Evolutionary conservation across 2,113 vertebrate genomes (phyloP), one percentile per base, ranked within the genome.

Genomic region (Cygnus buccinator): DNA sequence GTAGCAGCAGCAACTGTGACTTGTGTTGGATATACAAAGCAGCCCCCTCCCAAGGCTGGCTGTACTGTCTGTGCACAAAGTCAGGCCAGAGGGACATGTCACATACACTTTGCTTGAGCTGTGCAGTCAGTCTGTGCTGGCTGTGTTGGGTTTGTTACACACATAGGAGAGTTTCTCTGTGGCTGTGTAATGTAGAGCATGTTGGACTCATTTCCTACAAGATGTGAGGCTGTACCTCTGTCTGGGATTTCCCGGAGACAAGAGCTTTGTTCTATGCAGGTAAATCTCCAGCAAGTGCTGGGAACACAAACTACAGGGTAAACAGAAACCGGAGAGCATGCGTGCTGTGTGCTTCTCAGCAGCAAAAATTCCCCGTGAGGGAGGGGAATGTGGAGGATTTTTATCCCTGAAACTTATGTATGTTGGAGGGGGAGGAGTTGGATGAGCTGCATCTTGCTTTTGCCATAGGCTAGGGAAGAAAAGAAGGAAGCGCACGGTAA

Each of bases 261-360:
- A 59, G 76, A 62, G 17, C 28, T 57, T 75, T 46, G 31, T 72
- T 81, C 29, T 5, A 16, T 39, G 66, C 41, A 68, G 72, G 77
- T 71, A 74, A 93, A 77, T 26, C 26, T 59, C 20, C 59, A 23
- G 35, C 43, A 28, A 83, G 35, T 17, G 29, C 26, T 37, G 55
- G 37, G 61, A 82, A 82, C 13, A 21, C 6, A 3, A 0, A 1
- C 57, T 10, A 46, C 62, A 41, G 71, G 17, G 66, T 15, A 93
- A 94, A 85, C 33, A 96, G 52, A 91, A 48, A 89, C n/a, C 17
- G 2, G 1, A 0, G 2, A 59, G 61, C 39, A n/a, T 6, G 57
- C 0, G 0, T 9, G 22, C 3, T 1, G 0, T 7, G 14, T 6
- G 19, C 77, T 37, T 26, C 23, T 26, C 10, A 26, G 67, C 33